Base-by-base conservation (phyloP, 2,797 vertebrate genomes). In the Euthynnus affinis region DNA sequence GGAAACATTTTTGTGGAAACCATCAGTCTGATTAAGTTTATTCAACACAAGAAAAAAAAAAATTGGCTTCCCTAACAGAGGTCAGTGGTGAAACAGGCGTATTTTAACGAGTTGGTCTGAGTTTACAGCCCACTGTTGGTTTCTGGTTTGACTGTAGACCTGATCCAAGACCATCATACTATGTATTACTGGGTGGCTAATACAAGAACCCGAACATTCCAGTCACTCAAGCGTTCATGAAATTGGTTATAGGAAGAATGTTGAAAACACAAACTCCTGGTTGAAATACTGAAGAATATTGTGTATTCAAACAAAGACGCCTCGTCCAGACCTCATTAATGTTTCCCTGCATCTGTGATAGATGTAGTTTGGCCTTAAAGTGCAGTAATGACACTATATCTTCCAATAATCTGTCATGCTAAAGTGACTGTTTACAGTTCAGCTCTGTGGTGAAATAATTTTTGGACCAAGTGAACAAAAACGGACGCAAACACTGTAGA, bases 1-100 rank as follows among this genome's bases (percentile, higher is more conserved):
- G 79, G 76, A 74, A 84, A 75, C 53, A 68, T 57, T 78, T 72
- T 42, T 68, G 52, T 68, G 64, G 60, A 69, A 76, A 58, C 27
- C 25, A n/a, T 70, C 34, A 1, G 44, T 78, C 20, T 61, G 68
- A 81, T 85, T 46, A 32, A n/a, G 40, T 66, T 77, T 18, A 57
- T 34, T 49, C 8, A 56, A 59, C 23, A 62, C 9, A 8, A 27
- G 6, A 5, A 14, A 13, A 18, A 55, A 55, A 55, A 52, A 34
- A 23, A 2, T 15, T 76, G 74, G 52, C 71, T 64, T 9, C 5
- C 51, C 20, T 7, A 25, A 13, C 60, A 63, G 23, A 37, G 9
- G 46, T 40, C 66, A 1, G 62, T 46, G 76, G 65, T 55, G 42
- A 58, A 68, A 53, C 57, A 58, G 44, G 18, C 53, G 12, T 37